Evolutionary conservation across 2,888 invertebrate species (phyloP).

Genomic region (Drosophila helvetica): DNA sequence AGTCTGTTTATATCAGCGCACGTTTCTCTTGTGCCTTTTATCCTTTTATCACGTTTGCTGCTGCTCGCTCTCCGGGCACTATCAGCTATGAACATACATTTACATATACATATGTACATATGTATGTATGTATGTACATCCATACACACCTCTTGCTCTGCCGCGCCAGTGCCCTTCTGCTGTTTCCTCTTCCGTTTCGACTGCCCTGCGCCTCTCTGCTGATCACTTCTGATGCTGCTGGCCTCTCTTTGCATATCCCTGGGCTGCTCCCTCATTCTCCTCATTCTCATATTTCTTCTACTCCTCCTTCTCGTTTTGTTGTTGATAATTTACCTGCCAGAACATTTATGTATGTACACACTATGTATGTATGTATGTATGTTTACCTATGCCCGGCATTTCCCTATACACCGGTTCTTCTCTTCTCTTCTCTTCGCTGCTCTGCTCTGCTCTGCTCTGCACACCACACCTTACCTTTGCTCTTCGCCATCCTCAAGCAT

Average conservation of each 20-base stretch:
- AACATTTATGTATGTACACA: constrained; percentile 1
- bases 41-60: not conserved
- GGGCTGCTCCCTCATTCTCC: not conserved
- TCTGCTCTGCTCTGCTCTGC: no score
- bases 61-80: no score
- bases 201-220: not conserved
- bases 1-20: not conserved
- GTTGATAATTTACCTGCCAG: constrained; percentile 46
- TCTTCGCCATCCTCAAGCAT: not conserved
- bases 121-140: no score
- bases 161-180: not conserved
- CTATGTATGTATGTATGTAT: not conserved
- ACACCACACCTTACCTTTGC: not conserved
- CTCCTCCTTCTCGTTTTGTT: constrained; percentile 22
- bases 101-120: no score
- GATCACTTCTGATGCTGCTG: not conserved
- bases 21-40: not conserved
- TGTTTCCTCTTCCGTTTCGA: not conserved
- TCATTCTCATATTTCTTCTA: not conserved
- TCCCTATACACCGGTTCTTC: constrained; percentile 26
- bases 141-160: no score
- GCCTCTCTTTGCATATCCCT: not conserved
- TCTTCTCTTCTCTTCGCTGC: no score
- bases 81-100: no score
- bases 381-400: constrained; percentile 36